Conservation (phyloP, 2,797 vertebrate genomes). For the Brachymystax lenok region DNA sequence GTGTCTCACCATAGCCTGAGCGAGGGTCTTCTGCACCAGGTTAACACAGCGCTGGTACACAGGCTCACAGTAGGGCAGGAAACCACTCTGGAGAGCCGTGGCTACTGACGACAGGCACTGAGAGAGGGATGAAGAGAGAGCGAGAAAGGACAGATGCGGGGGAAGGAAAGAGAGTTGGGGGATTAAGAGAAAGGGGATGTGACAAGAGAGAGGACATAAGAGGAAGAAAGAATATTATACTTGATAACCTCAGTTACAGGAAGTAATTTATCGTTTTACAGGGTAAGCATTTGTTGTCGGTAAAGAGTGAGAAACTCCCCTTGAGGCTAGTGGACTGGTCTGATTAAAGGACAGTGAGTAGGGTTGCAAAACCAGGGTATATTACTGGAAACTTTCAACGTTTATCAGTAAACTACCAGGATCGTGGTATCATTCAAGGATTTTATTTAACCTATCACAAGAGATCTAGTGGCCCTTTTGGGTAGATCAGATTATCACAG, state of each 20-base stretch:
- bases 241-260: neutral
- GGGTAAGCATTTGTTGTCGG: slow-evolving; percentile 90
- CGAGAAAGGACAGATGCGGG: neutral
- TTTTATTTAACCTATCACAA: too few species aligned
- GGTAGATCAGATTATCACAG: too few species aligned
- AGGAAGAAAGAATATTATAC: neutral
- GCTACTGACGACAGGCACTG: slow-evolving; percentile 97
- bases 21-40: slow-evolving; percentile 96
- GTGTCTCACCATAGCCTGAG: slow-evolving; percentile 89
- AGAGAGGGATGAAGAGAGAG: slow-evolving; percentile 26
- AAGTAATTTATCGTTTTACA: slow-evolving; percentile 77
- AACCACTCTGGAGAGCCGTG: slow-evolving; percentile 95
- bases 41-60: slow-evolving; percentile 98
- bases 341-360: neutral
- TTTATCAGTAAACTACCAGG: too few species aligned
- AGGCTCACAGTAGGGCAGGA: slow-evolving; percentile 96
- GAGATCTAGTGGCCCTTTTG: too few species aligned
- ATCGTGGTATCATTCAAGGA: too few species aligned
- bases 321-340: too few species aligned
- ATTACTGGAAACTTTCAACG: neutral
- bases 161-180: too few species aligned
- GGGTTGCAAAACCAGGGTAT: too few species aligned
- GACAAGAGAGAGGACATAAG: neutral
- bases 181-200: neutral
- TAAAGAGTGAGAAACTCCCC: too few species aligned